Conservation (phyloP, 2,113 vertebrate genomes). For the Tricholaema leucomelas region DNA sequence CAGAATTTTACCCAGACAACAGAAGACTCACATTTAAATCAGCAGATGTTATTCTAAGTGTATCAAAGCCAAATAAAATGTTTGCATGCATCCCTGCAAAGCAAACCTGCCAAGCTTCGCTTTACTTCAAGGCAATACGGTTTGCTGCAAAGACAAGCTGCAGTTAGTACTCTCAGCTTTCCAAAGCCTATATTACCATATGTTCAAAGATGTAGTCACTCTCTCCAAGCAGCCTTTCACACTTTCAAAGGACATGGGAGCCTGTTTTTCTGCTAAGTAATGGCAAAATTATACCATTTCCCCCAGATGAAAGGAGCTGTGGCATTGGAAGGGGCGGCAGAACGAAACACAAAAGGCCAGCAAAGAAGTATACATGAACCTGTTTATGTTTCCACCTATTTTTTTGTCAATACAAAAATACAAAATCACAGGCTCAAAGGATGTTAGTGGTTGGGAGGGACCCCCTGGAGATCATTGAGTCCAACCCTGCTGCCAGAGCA, state of each 20-base stretch:
- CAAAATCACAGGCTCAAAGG: neutral
- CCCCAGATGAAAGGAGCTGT: neutral
- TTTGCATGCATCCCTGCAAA: neutral
- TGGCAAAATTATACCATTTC: neutral
- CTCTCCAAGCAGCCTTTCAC: neutral
- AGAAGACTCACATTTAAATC: neutral
- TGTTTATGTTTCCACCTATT: neutral
- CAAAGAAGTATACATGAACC: neutral
- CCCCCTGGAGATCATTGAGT: too few relatives aligned
- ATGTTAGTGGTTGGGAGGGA: too few relatives aligned
- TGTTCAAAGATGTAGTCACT: neutral
- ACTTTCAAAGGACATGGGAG: neutral
- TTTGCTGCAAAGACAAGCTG: neutral
- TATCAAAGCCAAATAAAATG: neutral
- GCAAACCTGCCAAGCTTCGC: neutral
- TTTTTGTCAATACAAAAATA: neutral
- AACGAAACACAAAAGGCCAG: neutral
- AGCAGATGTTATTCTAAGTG: neutral
- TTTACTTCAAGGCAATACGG: neutral
- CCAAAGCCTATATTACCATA: neutral
- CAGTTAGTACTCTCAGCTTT: constrained; percentile 6
- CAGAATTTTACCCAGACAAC: neutral
- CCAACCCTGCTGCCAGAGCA: too few relatives aligned
- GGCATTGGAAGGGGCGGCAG: neutral
- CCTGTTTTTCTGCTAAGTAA: neutral